Percentiles rank a stretch among this genome's conserved stretches.
Conservation (phyloP, 1,140 invertebrate genomes). For the Rhyzopertha dominica region DNA sequence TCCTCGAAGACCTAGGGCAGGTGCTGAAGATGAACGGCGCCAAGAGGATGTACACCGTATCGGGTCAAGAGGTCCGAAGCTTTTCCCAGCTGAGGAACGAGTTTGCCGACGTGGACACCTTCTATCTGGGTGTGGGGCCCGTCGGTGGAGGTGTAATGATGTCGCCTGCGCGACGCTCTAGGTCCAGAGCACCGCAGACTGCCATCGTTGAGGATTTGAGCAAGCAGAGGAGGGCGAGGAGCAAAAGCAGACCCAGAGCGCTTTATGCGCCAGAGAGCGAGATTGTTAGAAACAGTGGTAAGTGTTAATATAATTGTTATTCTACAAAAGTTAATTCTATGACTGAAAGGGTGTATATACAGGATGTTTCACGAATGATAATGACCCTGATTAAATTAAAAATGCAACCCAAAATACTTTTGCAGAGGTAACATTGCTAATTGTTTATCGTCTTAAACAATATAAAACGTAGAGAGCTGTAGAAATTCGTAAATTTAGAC, state of each 20-base stretch:
- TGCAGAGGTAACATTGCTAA: too few relatives aligned
- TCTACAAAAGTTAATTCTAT: too few relatives aligned
- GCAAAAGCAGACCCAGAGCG: conserved; percentile 72
- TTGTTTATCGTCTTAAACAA: too few relatives aligned
- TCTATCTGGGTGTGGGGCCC: conserved; percentile 70
- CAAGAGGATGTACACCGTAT: conserved; percentile 84
- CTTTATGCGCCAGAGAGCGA: conserved; percentile 74
- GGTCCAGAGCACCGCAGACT: conserved; percentile 57
- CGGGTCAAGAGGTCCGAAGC: conserved; percentile 86
- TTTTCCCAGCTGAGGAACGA: conserved; percentile 89
- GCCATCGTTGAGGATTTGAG: conserved; percentile 52
- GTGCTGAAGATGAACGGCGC: conserved; percentile 86
- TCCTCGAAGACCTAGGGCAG: conserved; percentile 88
- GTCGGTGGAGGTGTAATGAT: conserved; percentile 49
- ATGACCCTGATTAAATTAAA: too few relatives aligned
- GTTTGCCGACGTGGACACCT: conserved; percentile 85
- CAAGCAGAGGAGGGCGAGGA: conserved; percentile 60
- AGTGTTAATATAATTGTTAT: too few relatives aligned
- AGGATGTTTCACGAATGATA: too few relatives aligned
- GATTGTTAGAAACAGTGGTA: conserved; percentile 68
- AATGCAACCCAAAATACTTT: too few relatives aligned
- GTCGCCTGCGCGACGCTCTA: conserved; percentile 62
- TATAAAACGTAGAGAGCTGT: too few relatives aligned
- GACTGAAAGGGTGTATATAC: too few relatives aligned
- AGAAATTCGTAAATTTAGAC: too few relatives aligned